Conservation (phyloP, 2,113 vertebrate species). For the Ammodytes dubius region DNA sequence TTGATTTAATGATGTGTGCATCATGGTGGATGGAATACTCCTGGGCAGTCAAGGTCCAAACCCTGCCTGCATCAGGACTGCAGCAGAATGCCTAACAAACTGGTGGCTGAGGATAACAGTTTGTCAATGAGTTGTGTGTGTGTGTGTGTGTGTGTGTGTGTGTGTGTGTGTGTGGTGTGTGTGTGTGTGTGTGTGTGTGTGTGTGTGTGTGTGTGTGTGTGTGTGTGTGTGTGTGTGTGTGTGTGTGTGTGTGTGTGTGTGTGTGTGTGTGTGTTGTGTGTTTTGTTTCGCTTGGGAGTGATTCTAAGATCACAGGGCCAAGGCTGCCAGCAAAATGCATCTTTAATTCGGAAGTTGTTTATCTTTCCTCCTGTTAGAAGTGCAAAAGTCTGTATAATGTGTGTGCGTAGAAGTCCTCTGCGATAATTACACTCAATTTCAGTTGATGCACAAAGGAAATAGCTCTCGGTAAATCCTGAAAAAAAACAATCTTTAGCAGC, state of each 20-base stretch:
- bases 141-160: conserved; percentile 8
- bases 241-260: neutral
- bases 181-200: conserved; percentile 4
- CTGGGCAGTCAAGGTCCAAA: conserved; percentile 74
- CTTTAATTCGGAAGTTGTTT: conserved; percentile 74
- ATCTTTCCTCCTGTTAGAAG: conserved; percentile 55
- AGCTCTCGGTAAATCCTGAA: conserved; percentile 59
- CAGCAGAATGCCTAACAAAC: conserved; percentile 74
- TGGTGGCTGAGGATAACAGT: conserved; percentile 6
- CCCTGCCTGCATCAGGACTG: conserved; percentile 43
- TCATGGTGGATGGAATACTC: conserved; percentile 55
- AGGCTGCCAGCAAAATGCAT: conserved; percentile 70
- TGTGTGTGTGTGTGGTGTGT: conserved; percentile 12
- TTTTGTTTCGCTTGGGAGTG: neutral
- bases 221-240: conserved; percentile 12
- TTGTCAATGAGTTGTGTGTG: conserved; percentile 20
- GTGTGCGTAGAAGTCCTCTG: conserved; percentile 11
- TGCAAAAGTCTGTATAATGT: conserved; percentile 41
- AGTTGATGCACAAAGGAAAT: conserved; percentile 54
- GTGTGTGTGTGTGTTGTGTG: neutral
- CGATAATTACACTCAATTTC: conserved; percentile 70
- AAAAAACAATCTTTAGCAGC: conserved; percentile 64
- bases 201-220: conserved; percentile 14
- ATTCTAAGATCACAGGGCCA: conserved; percentile 65
- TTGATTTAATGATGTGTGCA: conserved; percentile 79